These are phyloP conservation scores for Eulacestoma nigropectus DNA, from an alignment of 2,113 vertebrate species.

Conservation along the genomic window DNA sequence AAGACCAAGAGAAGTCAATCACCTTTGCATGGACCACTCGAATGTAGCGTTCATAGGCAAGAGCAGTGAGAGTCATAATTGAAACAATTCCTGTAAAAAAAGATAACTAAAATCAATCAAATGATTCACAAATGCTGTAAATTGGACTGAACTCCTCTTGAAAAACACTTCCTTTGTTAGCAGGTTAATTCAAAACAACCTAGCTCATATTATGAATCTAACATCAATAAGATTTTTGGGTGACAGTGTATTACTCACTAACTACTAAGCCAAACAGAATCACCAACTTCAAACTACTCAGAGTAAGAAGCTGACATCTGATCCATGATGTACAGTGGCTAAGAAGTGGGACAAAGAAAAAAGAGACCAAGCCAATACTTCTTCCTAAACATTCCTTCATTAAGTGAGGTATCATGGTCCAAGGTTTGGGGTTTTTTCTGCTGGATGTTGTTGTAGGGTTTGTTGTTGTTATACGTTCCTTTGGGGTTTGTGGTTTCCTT, in stretches of 20 bases:
- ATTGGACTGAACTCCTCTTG: neutral
- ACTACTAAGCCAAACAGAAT: neutral
- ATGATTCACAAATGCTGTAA: neutral
- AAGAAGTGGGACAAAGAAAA: neutral
- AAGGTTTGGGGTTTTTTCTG: neutral
- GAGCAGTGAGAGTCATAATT: conserved; percentile 84
- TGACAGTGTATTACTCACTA: neutral
- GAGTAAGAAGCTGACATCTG: neutral
- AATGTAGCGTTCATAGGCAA: conserved; percentile 91
- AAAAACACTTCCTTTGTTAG: neutral
- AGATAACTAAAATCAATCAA: neutral
- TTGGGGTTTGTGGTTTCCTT: neutral
- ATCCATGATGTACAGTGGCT: neutral
- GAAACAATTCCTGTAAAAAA: conserved; percentile 84
- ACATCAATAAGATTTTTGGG: neutral
- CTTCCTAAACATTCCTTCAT: neutral
- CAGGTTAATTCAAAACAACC: neutral
- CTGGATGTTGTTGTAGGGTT: neutral
- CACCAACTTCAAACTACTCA: neutral
- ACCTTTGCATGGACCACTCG: conserved; percentile 87
- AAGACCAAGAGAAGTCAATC: conserved; percentile 87
- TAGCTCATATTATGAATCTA: neutral
- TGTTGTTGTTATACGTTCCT: neutral
- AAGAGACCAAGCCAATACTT: neutral
- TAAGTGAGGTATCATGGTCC: neutral